Evolutionary conservation across 2,888 invertebrate genomes (phyloP).

Genomic region (Isoperla grammatica): DNA sequence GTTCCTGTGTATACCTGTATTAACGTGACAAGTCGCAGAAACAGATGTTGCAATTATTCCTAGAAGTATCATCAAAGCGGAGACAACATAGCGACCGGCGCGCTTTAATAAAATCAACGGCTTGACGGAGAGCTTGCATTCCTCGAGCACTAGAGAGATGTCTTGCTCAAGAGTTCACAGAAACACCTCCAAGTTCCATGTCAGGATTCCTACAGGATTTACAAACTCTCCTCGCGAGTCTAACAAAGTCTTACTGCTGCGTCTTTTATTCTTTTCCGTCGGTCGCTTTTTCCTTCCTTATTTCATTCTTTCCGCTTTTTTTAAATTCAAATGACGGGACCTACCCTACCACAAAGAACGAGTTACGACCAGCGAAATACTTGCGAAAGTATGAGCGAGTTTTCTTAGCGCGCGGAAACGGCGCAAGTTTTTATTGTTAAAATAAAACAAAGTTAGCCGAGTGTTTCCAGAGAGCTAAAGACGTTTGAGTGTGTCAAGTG

Average conservation of each 20-base stretch:
- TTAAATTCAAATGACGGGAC: conserved; percentile 12
- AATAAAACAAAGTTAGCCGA: conserved; percentile 8
- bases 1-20: too few relatives aligned
- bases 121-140: too few relatives aligned
- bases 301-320: conserved; percentile 20
- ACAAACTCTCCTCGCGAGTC: too few relatives aligned
- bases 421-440: conserved; percentile 12
- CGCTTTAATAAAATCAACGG: too few relatives aligned
- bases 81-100: too few relatives aligned
- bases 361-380: conserved; percentile 11
- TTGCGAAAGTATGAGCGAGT: conserved; percentile 6
- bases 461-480: conserved; percentile 3
- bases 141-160: too few relatives aligned
- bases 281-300: neutral
- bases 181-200: too few relatives aligned
- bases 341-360: conserved; percentile 10
- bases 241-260: neutral
- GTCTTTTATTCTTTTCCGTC: neutral
- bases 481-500: neutral
- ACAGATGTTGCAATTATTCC: too few relatives aligned
- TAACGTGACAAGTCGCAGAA: too few relatives aligned
- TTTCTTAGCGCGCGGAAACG: conserved; percentile 13
- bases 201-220: too few relatives aligned
- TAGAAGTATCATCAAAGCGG: too few relatives aligned
- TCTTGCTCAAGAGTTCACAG: too few relatives aligned